phyloP scores from a whole-genome alignment of 1,140 invertebrate species.

The Mamestra configurata region DNA sequence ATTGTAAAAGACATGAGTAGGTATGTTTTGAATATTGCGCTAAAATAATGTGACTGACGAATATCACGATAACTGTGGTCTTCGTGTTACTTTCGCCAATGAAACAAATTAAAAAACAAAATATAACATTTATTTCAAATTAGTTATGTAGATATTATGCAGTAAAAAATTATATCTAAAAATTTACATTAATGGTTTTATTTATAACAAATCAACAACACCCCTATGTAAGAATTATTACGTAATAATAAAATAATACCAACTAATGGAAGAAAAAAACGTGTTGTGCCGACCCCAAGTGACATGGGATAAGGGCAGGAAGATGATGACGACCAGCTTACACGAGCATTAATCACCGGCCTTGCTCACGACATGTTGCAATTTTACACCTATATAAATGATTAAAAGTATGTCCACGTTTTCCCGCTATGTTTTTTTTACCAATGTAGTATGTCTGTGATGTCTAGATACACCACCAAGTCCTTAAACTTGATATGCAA shows the following conservation, averaged over 20 bases:
- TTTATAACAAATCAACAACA: neutral
- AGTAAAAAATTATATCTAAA: neutral
- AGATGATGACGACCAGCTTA: too few relatives aligned
- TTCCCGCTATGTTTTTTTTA: too few relatives aligned
- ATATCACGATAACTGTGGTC: neutral
- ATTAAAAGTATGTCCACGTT: too few relatives aligned
- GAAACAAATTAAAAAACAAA: constrained; percentile 5
- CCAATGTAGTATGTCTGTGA: too few relatives aligned
- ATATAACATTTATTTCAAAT: constrained; percentile 4
- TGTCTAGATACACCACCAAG: too few relatives aligned
- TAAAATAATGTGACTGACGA: constrained; percentile 6
- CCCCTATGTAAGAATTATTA: neutral
- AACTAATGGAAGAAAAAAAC: too few relatives aligned
- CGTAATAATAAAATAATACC: neutral
- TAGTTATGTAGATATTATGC: neutral
- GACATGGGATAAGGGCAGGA: too few relatives aligned
- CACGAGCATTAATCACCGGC: too few relatives aligned
- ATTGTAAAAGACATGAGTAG: neutral
- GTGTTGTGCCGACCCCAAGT: too few relatives aligned
- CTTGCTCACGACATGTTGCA: too few relatives aligned
- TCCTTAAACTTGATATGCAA: too few relatives aligned
- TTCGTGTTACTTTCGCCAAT: neutral
- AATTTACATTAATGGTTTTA: neutral
- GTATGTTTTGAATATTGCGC: neutral
- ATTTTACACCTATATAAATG: too few relatives aligned